These are phyloP conservation scores for Platyscapa corneri DNA, from an alignment of 1,140 invertebrate species.

Conservation along the genomic window DNA sequence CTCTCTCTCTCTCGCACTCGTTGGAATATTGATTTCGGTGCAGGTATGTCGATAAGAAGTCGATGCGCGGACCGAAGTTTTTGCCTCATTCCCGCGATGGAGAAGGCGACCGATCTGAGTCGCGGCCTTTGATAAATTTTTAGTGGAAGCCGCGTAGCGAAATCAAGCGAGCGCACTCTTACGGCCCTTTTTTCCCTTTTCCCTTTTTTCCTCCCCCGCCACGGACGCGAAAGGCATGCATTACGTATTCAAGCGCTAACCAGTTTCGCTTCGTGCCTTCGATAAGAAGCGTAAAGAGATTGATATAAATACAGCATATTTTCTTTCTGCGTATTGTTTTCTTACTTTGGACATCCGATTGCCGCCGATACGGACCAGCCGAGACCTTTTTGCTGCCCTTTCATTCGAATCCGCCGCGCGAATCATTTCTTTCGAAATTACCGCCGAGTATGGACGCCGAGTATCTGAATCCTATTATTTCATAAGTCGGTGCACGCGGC, in stretches of 20 bases:
- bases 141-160: neutral
- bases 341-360: slow-evolving; percentile 33
- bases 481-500: neutral
- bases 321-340: slow-evolving; percentile 48
- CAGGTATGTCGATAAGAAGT: slow-evolving; percentile 29
- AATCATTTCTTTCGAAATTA: slow-evolving; percentile 6
- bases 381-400: neutral
- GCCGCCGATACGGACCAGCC: neutral
- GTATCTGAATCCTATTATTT: slow-evolving; percentile 1
- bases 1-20: neutral
- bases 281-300: slow-evolving; percentile 33
- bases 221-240: slow-evolving; percentile 8
- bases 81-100: slow-evolving; percentile 4
- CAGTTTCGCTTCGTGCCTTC: neutral
- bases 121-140: slow-evolving; percentile 46
- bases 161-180: neutral
- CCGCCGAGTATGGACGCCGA: neutral
- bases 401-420: too few species aligned
- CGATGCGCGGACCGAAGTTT: slow-evolving; percentile 24
- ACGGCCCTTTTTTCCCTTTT: neutral
- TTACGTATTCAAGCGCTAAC: slow-evolving; percentile 34
- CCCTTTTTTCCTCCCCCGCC: slow-evolving; percentile 30
- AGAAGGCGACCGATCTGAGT: slow-evolving; percentile 1
- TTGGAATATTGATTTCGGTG: slow-evolving; percentile 43
- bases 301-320: slow-evolving; percentile 27